These are phyloP conservation scores for Dolichoris vasculosae DNA, from an alignment of 1,140 invertebrate genomes.

Conservation along the genomic window DNA sequence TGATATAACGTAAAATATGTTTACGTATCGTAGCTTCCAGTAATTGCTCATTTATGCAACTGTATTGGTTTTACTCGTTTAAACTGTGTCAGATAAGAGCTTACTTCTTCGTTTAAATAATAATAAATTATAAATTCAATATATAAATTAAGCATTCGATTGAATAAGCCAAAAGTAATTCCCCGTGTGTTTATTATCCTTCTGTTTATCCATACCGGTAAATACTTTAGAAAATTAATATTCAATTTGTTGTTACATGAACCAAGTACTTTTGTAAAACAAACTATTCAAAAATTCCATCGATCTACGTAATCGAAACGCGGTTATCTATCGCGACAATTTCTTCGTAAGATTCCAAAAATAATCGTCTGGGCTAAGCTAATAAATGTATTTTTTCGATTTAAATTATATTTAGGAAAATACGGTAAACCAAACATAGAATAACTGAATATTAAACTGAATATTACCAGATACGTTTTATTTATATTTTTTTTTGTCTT, in stretches of 20 bases:
- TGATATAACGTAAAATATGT: neutral
- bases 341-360: too few species aligned
- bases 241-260: too few species aligned
- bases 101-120: neutral
- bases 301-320: too few species aligned
- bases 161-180: neutral
- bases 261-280: too few species aligned
- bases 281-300: too few species aligned
- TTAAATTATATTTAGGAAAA: neutral
- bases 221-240: too few species aligned
- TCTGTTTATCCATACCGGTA: neutral
- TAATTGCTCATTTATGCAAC: neutral
- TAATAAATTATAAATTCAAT: neutral
- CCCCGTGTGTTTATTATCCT: neutral
- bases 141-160: neutral
- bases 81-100: slow-evolving; percentile 22
- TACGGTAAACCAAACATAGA: neutral
- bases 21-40: neutral
- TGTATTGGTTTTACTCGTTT: neutral
- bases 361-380: too few species aligned
- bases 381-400: neutral
- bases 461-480: neutral
- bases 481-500: too few species aligned
- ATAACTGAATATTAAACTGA: slow-evolving; percentile 6
- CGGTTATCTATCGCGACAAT: too few species aligned